These are phyloP conservation scores for Holcopasites calliopsidis DNA, from an alignment of 1,140 invertebrate species.

Conservation along the genomic window DNA sequence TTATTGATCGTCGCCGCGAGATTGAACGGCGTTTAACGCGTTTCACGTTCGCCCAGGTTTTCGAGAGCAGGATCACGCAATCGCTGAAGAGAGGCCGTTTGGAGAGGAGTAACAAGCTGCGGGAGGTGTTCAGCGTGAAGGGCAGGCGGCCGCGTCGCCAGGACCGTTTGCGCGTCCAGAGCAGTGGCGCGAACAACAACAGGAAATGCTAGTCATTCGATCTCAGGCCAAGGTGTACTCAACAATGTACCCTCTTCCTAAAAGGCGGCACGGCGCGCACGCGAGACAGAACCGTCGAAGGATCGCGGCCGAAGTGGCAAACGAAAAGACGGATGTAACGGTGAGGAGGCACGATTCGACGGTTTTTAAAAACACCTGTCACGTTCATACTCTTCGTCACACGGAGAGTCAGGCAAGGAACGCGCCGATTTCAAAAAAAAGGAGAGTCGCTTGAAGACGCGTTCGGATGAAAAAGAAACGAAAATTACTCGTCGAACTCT, in stretches of 20 bases:
- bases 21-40: no score
- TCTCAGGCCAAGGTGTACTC: slow-evolving; percentile 73
- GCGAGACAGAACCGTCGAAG: not conserved
- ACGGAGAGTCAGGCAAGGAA: no score
- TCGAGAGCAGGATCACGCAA: not conserved
- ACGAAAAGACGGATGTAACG: not conserved
- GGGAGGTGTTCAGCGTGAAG: slow-evolving; percentile 81
- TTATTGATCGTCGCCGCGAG: no score
- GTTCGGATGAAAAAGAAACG: not conserved
- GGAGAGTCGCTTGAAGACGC: not conserved
- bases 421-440: not conserved
- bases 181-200: slow-evolving; percentile 86
- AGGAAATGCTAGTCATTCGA: slow-evolving; percentile 84
- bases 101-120: slow-evolving; percentile 84
- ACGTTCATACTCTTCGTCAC: not conserved
- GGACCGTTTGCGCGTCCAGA: slow-evolving; percentile 83
- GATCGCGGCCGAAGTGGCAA: not conserved
- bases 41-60: no score
- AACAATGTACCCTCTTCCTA: slow-evolving; percentile 59
- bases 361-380: not conserved
- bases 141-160: slow-evolving; percentile 81
- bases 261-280: no score
- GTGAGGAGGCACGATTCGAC: not conserved
- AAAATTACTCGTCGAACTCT: not conserved
- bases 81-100: slow-evolving; percentile 81